phyloP scores from a whole-genome alignment of 2,888 invertebrate species.

The Aphidius colemani region DNA sequence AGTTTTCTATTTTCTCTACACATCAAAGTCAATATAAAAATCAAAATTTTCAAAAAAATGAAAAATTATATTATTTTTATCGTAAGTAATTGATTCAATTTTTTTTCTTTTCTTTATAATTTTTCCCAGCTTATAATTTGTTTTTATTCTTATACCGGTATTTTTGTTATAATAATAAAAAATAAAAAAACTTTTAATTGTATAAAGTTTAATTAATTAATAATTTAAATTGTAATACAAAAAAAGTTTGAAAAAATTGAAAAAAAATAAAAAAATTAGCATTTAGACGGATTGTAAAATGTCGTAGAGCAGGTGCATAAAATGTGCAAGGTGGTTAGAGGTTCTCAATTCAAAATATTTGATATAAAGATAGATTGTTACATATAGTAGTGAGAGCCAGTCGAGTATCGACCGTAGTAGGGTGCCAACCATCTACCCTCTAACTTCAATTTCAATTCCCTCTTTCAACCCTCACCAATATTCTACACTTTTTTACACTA shows the following conservation, averaged over 20 bases:
- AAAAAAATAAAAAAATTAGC: not conserved
- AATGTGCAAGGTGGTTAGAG: constrained; percentile 21
- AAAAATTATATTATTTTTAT: too few relatives aligned
- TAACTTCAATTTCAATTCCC: constrained; percentile 9
- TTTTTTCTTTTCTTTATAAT: too few relatives aligned
- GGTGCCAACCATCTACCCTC: constrained; percentile 27
- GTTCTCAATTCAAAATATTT: constrained; percentile 21
- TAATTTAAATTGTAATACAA: not conserved
- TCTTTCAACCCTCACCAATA: constrained; percentile 2
- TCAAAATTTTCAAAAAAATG: too few relatives aligned
- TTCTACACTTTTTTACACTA: constrained; percentile 21
- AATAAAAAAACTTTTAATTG: too few relatives aligned
- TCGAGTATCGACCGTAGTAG: constrained; percentile 41
- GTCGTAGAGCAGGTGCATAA: constrained; percentile 6
- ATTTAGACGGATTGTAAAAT: constrained; percentile 3
- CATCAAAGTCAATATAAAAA: too few relatives aligned
- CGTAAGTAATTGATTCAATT: too few relatives aligned
- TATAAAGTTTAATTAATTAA: not conserved
- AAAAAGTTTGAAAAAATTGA: too few relatives aligned
- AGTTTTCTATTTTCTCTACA: not conserved
- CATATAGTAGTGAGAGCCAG: constrained; percentile 24
- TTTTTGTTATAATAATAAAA: too few relatives aligned
- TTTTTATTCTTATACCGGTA: too few relatives aligned
- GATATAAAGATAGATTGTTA: constrained; percentile 1
- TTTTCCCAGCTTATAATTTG: too few relatives aligned